These are phyloP conservation scores for Xiphophorus hellerii DNA, from an alignment of 2,113 vertebrate species.

Conservation along the genomic window DNA sequence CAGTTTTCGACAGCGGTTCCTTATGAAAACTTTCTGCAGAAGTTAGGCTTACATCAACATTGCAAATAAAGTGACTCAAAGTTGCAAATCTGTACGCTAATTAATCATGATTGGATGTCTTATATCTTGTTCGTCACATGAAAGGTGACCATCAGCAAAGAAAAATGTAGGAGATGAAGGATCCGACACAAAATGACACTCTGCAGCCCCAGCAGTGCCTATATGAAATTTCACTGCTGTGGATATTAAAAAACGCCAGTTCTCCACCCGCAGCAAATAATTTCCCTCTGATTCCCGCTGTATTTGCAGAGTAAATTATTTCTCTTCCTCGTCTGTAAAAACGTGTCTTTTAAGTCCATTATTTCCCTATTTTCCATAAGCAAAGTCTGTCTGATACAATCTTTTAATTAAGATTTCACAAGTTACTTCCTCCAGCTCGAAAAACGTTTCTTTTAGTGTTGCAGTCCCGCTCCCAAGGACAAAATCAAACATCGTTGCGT, in stretches of 20 bases:
- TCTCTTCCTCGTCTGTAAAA: conserved; percentile 60
- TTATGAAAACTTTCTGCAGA: background rate
- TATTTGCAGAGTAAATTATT: conserved; percentile 60
- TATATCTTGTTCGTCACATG: conserved; percentile 71
- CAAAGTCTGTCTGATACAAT: conserved; percentile 75
- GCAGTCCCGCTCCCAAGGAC: conserved; percentile 65
- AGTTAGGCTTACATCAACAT: conserved; percentile 44
- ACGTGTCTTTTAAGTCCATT: conserved; percentile 74
- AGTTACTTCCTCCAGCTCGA: conserved; percentile 64
- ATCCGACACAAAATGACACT: conserved; percentile 50
- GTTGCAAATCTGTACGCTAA: conserved; percentile 59
- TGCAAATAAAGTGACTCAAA: conserved; percentile 46
- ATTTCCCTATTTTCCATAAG: conserved; percentile 71
- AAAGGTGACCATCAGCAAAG: conserved; percentile 48
- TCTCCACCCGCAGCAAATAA: conserved; percentile 66
- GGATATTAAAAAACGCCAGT: conserved; percentile 79
- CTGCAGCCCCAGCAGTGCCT: conserved; percentile 40
- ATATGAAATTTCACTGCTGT: conserved; percentile 61
- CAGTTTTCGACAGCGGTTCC: too few relatives aligned
- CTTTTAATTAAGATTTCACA: conserved; percentile 82
- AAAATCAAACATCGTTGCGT: conserved; percentile 64
- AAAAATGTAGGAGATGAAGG: conserved; percentile 42
- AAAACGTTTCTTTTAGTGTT: conserved; percentile 44
- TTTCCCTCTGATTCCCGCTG: conserved; percentile 60
- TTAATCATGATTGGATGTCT: conserved; percentile 79